Conservation (phyloP, 2,113 vertebrate species). For the Oreocharis arfaki region DNA sequence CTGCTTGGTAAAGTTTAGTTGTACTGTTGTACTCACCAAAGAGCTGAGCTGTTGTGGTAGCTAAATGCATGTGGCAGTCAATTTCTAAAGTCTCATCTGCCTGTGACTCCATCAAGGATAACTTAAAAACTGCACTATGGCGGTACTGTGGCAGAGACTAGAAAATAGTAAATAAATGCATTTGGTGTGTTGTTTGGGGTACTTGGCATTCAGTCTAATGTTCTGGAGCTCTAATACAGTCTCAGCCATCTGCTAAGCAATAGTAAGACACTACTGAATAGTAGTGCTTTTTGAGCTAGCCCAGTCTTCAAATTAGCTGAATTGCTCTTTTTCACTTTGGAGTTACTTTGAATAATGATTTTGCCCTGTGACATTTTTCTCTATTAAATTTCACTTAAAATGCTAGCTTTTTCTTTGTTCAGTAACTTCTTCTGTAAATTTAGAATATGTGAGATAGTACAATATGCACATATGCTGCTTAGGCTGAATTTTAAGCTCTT, state of each 20-base stretch:
- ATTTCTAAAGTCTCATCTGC: constrained; percentile 6
- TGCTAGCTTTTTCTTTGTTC: constrained; percentile 4
- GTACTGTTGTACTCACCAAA: neutral
- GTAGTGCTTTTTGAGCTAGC: neutral
- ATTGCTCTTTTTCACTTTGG: neutral
- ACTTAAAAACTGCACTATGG: constrained; percentile 15
- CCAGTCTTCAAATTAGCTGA: neutral
- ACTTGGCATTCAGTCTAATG: neutral
- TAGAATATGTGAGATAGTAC: neutral
- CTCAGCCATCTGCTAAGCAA: neutral
- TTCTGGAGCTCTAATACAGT: constrained; percentile 30
- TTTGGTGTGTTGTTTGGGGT: constrained; percentile 21
- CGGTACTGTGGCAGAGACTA: constrained; percentile 36
- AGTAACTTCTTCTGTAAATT: neutral
- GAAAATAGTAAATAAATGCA: constrained; percentile 43
- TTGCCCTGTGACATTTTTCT: neutral
- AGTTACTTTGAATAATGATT: constrained; percentile 7
- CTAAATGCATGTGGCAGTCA: neutral
- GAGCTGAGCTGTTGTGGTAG: neutral
- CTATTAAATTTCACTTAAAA: neutral
- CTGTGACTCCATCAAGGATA: constrained; percentile 1
- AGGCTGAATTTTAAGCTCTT: neutral
- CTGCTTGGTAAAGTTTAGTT: constrained; percentile 28
- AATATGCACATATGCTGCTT: neutral
- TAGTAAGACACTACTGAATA: neutral